These are phyloP conservation scores for Globicephala melas DNA, from an alignment of 2,113 vertebrate genomes.

Conservation along the genomic window DNA sequence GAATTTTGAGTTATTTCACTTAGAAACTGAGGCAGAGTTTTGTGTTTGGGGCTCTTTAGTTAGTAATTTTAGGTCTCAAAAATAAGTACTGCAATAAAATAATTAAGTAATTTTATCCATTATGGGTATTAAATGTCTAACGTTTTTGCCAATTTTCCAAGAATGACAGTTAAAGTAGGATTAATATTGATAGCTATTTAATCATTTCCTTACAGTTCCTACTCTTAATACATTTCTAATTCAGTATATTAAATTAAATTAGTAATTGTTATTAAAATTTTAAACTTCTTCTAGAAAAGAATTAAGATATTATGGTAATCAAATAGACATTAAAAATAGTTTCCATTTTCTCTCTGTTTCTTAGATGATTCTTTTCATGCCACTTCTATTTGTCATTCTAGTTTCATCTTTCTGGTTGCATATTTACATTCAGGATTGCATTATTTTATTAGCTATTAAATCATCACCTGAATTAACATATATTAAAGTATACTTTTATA, in stretches of 20 bases:
- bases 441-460: not conserved
- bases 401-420: not conserved
- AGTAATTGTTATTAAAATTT: not conserved
- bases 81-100: not conserved
- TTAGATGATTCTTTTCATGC: not conserved
- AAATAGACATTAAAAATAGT: not conserved
- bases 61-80: conserved; percentile 7
- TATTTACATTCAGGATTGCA: not conserved
- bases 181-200: conserved; percentile 21
- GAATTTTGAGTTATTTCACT: not conserved
- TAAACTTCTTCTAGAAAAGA: not conserved
- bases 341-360: not conserved
- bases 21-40: not conserved
- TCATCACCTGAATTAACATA: not conserved
- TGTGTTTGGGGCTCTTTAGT: not conserved
- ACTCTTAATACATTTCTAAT: conserved; percentile 24
- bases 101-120: conserved; percentile 43
- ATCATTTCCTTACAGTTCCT: not conserved
- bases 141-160: not conserved
- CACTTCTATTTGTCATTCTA: not conserved
- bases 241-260: not conserved
- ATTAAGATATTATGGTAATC: not conserved
- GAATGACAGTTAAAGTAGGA: conserved; percentile 36
- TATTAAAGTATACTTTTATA: not conserved
- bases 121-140: not conserved